Evolutionary conservation across 2,888 invertebrate species (phyloP).

Genomic region (Drosophila nr. perissopoda): DNA sequence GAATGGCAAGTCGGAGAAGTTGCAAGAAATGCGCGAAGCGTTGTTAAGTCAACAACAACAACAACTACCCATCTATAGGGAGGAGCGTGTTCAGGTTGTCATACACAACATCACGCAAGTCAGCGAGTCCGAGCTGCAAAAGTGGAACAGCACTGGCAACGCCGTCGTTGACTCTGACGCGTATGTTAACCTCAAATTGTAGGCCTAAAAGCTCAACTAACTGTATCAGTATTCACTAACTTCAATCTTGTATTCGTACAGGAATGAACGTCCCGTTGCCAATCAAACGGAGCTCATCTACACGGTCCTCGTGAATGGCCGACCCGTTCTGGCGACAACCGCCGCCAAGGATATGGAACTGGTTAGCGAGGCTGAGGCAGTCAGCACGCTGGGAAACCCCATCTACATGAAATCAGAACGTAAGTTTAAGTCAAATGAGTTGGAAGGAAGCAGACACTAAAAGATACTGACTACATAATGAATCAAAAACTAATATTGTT

Average conservation of each 20-base stretch:
- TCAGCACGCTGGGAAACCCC: slow-evolving; percentile 90
- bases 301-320: slow-evolving; percentile 91
- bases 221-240: background rate
- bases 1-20: slow-evolving; percentile 77
- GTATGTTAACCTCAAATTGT: slow-evolving; percentile 83
- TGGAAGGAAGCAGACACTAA: background rate
- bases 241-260: slow-evolving; percentile 27
- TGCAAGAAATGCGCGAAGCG: slow-evolving; percentile 58
- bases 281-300: slow-evolving; percentile 89
- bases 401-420: slow-evolving; percentile 94
- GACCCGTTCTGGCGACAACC: slow-evolving; percentile 91
- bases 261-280: slow-evolving; percentile 82
- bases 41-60: slow-evolving; percentile 50
- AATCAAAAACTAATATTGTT: background rate
- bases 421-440: slow-evolving; percentile 85
- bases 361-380: slow-evolving; percentile 91
- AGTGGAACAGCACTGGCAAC: slow-evolving; percentile 59
- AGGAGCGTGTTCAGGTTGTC: slow-evolving; percentile 87
- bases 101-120: slow-evolving; percentile 89
- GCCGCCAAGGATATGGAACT: slow-evolving; percentile 93
- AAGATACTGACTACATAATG: background rate
- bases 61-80: slow-evolving; percentile 65
- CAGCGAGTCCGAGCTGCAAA: slow-evolving; percentile 83
- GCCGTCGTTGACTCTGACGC: slow-evolving; percentile 66
- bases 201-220: slow-evolving; percentile 13